Evolutionary conservation across 2,888 invertebrate genomes (phyloP), one percentile per base, ranked within the genome.

Genomic region (Chrysina gloriosa): DNA sequence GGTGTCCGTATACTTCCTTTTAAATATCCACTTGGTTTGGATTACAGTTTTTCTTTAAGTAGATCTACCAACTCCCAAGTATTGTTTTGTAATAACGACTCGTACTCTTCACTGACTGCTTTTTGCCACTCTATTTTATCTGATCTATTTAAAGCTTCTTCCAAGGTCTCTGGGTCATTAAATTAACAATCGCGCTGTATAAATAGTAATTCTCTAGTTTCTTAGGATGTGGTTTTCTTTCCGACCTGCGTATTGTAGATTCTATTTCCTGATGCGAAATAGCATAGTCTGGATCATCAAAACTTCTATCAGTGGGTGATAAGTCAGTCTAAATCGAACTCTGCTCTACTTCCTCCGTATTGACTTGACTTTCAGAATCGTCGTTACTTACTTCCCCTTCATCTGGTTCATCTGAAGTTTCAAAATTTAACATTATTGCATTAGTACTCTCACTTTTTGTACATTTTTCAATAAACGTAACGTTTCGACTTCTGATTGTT

Each of bases 401-500:
- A 2, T 54, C 14, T 2, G 19, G 54, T 11, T 39, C 6, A 39
- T 47, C 47, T 21, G 21, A 19, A 47, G 23, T 23, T 23, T 47
- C 21, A 4, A 47, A n/a, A 25, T 34, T 19, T 16, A 34, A 2
- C 11, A n/a, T 29, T 29, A 54, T 16, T 16, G n/a, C 29, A 11
- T 54, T 29, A 19, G 19, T 27, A 9, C 3, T 14, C 21, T 39
- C 16, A 5, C 6, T 23, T n/a, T 21, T 27, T 9, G 3, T 56
- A n/a, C 11, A 2, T n/a, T 39, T 36, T 64, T 70, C 71, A 6
- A 71, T 39, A 50, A 71, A 70, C 3, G 67, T 64, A 3, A 71
- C 70, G 42, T 67, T n/a, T n/a, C n/a, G n/a, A n/a, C n/a, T n/a
- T n/a, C n/a, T n/a, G n/a, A n/a, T n/a, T n/a, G n/a, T n/a, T n/a